Conservation (phyloP, 2,113 vertebrate genomes). For the Maccullochella peelii region DNA sequence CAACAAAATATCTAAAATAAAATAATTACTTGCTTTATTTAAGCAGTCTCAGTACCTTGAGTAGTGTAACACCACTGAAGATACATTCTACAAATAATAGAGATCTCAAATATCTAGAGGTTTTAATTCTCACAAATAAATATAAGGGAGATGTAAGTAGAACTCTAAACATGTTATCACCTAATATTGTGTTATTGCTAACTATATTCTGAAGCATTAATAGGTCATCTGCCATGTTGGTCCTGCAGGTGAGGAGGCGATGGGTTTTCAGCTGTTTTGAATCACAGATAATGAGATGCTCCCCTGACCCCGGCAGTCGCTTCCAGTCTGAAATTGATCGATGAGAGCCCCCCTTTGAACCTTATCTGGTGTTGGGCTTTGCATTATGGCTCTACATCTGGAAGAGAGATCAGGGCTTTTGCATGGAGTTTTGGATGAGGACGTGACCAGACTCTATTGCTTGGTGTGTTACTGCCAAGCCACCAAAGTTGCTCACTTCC, state of each 20-base stretch:
- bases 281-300: constrained; percentile 77
- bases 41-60: neutral
- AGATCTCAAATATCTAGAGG: neutral
- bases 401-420: constrained; percentile 74
- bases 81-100: neutral
- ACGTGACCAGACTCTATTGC: constrained; percentile 78
- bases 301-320: constrained; percentile 64
- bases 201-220: constrained; percentile 4
- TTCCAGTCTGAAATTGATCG: constrained; percentile 76
- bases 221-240: constrained; percentile 25
- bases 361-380: constrained; percentile 75
- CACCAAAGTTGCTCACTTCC: constrained; percentile 80
- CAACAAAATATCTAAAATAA: neutral
- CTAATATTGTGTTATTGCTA: neutral
- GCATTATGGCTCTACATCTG: constrained; percentile 77
- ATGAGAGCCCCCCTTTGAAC: constrained; percentile 75
- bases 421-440: constrained; percentile 66
- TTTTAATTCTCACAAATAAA: neutral
- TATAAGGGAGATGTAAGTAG: neutral
- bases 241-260: constrained; percentile 57
- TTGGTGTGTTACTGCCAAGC: constrained; percentile 77
- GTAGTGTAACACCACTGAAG: neutral
- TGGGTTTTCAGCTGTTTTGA: constrained; percentile 72
- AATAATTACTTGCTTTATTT: neutral
- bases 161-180: neutral